Evolutionary conservation across 2,113 vertebrate species (phyloP), one percentile per base, ranked within the genome.

Genomic region (Nothoprocta perdicaria): DNA sequence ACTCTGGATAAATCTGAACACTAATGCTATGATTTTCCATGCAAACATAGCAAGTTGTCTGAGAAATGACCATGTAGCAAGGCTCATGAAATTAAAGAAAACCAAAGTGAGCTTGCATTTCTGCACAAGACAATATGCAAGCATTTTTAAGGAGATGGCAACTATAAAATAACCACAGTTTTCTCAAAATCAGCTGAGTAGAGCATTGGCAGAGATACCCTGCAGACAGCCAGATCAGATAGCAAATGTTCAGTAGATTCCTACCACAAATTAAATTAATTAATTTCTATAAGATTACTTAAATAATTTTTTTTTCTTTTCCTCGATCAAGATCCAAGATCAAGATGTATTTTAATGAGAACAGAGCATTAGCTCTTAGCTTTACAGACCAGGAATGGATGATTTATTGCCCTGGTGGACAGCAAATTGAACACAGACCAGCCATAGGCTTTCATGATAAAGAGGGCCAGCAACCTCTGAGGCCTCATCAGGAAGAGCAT

Each of bases 61-160:
- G 84, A 86, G 46, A 67, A 86, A 79, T n/a, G n/a, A 57, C 38
- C 0, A 0, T 40, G 38, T 35, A 57, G 40, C 68, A 57, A 52
- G 52, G 71, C 87, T 81, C 12, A 5, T 92, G 92, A 94, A 96
- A 90, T 93, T 86, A 26, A 92, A 87, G 65, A 55, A 9, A 61
- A 65, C 80, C 65, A 40, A 48, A 67, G 46, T 43, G 76, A 95
- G 69, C 57, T 68, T 63, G 57, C 46, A 63, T 65, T 86, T 69
- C 33, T 40, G 57, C 63, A 74, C 62, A 35, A 17, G 46, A 9
- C 16, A 46, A 68, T 22, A n/a, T 61, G 60, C 45, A 88, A 90
- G 84, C n/a, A 14, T 24, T 76, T 79, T 84, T 60, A 65, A 81
- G 46, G 31, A 93, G 78, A 58, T 80, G 79, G 18, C 86, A 82